Conservation (phyloP, 1,140 invertebrate species). For the Thaumetopoea pityocampa region DNA sequence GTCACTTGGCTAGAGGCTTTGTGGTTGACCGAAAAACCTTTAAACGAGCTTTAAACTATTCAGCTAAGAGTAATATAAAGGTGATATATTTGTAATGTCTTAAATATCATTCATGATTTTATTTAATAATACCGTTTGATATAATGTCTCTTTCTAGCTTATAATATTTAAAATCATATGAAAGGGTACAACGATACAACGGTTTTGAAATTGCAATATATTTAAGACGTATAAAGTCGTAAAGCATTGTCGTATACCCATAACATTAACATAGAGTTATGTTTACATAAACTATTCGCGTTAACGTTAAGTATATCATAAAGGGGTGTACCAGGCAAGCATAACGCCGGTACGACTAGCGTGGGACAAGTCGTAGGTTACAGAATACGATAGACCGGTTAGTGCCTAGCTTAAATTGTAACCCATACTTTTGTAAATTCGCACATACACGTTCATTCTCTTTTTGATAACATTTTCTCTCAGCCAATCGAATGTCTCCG, state of each 20-base stretch:
- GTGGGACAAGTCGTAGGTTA: slow-evolving; percentile 13
- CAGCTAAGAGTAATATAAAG: no score
- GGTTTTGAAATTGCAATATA: slow-evolving; percentile 12
- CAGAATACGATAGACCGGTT: slow-evolving; percentile 12
- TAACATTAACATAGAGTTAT: slow-evolving; percentile 17
- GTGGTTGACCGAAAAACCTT: no score
- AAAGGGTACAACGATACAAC: slow-evolving; percentile 7
- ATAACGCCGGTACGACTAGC: slow-evolving; percentile 11
- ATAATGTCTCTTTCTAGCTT: neutral
- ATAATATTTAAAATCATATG: slow-evolving; percentile 2
- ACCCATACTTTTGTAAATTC: neutral
- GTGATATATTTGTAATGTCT: no score
- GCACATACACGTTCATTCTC: neutral
- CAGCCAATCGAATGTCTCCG: no score
- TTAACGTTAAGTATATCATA: slow-evolving; percentile 16
- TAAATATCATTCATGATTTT: no score
- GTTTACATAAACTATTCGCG: slow-evolving; percentile 13
- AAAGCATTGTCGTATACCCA: slow-evolving; percentile 10
- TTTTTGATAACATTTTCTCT: no score
- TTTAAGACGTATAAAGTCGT: slow-evolving; percentile 11
- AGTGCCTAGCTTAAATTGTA: slow-evolving; percentile 2
- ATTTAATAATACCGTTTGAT: no score
- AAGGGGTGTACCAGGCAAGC: slow-evolving; percentile 4
- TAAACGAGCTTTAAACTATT: no score
- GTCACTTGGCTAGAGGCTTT: no score